Evolutionary conservation across 2,888 invertebrate genomes (phyloP).

Genomic region (Epirrita christyi): DNA sequence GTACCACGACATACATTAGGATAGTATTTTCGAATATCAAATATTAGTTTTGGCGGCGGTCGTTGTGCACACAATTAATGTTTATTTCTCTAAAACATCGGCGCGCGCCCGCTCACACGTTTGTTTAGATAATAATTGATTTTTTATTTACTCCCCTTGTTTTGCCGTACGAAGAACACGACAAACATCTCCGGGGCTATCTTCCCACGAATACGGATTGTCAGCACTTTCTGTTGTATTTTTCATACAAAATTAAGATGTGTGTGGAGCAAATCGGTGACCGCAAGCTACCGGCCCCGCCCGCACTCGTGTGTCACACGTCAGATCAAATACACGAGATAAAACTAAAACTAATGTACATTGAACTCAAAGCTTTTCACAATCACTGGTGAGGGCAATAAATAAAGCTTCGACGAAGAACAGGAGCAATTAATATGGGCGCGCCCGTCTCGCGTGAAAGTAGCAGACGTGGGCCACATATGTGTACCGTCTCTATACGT

Average conservation of each 20-base stretch:
- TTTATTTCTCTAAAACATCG: slow-evolving; percentile 84
- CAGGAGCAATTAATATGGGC: slow-evolving; percentile 84
- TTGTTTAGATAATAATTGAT: slow-evolving; percentile 81
- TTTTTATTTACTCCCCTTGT: slow-evolving; percentile 76
- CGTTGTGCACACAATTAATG: slow-evolving; percentile 80
- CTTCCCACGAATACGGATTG: slow-evolving; percentile 63
- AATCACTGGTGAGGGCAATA: slow-evolving; percentile 79
- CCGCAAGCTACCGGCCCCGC: slow-evolving; percentile 43
- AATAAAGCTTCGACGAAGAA: slow-evolving; percentile 83
- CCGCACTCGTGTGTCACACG: slow-evolving; percentile 67
- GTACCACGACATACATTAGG: slow-evolving; percentile 80
- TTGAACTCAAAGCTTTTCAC: slow-evolving; percentile 80
- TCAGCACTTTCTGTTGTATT: slow-evolving; percentile 48
- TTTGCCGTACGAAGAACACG: slow-evolving; percentile 68
- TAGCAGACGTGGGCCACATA: slow-evolving; percentile 69
- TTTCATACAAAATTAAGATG: slow-evolving; percentile 48
- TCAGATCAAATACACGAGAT: slow-evolving; percentile 78
- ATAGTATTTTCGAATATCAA: slow-evolving; percentile 83
- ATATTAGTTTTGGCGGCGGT: slow-evolving; percentile 81
- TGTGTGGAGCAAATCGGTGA: slow-evolving; percentile 36
- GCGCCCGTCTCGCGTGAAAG: slow-evolving; percentile 80
- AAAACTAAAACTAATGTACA: slow-evolving; percentile 80
- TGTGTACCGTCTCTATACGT: slow-evolving; percentile 55
- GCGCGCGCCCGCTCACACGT: slow-evolving; percentile 77
- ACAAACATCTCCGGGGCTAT: slow-evolving; percentile 61